A percentile compares a stretch with the other conserved stretches of the same genome.
Evolutionary conservation across 37 sponge, comb jelly and placozoan species (phyloP).

Genomic region (Diacarnus erythraeanus): DNA sequence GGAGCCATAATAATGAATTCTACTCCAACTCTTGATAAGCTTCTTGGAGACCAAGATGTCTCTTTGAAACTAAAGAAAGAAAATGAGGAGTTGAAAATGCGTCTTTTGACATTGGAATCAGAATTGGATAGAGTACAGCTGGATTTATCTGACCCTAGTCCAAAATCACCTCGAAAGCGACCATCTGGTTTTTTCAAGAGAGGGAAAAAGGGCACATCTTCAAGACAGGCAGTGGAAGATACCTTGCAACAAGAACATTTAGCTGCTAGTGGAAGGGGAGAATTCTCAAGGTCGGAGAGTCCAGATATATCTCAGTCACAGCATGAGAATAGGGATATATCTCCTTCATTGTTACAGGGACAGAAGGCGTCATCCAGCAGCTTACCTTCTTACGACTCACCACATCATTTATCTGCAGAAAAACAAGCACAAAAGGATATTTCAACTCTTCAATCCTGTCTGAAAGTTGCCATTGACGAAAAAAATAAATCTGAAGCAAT

Average conservation of each 20-base stretch:
- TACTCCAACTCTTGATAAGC: not conserved
- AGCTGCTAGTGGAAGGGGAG: not conserved
- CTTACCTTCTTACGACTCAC: not conserved
- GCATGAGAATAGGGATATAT: too few relatives aligned
- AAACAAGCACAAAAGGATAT: slow-evolving; percentile 4
- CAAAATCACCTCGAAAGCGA: not conserved
- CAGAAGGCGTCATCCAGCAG: not conserved
- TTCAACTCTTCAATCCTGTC: slow-evolving; percentile 21
- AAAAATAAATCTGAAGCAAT: slow-evolving; percentile 5
- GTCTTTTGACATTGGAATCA: slow-evolving; percentile 9
- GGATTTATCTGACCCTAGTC: not conserved
- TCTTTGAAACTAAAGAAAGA: slow-evolving; percentile 6
- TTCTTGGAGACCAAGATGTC: slow-evolving; percentile 23
- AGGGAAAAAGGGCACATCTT: not conserved
- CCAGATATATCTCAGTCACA: slow-evolving; percentile 6
- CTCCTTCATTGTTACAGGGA: not conserved
- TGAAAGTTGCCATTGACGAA: slow-evolving; percentile 43
- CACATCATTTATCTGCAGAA: not conserved
- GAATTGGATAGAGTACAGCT: slow-evolving; percentile 25
- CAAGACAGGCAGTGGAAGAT: not conserved
- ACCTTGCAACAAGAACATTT: not conserved
- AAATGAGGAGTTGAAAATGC: slow-evolving; percentile 28
- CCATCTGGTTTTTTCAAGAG: slow-evolving; percentile 13
- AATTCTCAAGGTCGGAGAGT: not conserved
- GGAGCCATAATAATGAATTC: slow-evolving; percentile 8